Base-by-base conservation (phyloP, 2,797 vertebrate species). In the Hephaestus fuliginosus region DNA sequence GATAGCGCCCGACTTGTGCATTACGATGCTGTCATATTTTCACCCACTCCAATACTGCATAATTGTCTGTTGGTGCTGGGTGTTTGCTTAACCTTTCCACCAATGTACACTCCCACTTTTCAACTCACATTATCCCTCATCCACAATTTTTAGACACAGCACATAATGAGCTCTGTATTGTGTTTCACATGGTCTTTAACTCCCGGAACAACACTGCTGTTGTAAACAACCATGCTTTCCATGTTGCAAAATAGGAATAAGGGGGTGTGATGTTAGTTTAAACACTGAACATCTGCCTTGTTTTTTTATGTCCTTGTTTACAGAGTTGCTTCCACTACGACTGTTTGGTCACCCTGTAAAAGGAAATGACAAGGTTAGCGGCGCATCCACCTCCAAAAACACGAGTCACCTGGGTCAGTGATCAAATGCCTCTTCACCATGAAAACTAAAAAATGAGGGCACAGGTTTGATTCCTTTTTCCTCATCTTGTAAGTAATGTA, bases 1-100 rank as follows among this genome's bases (percentile, higher is more conserved):
- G 28, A 76, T 66, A 66, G 73, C 80, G 62, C 49, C 3, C 63
- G 6, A 75, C 63, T 22, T 30, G 5, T 22, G 12, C 49, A n/a
- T n/a, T 33, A 28, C 2, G 0, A 64, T 18, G 30, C 33, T 22
- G 70, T 74, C 25, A 2, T 33, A 61, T 62, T 43, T 62, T 30
- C 18, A 44, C 36, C 12, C 3, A 22, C 62, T 70, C 15, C 9
- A 12, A 41, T 28, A 57, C 14, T 13, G 13, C 3, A 55, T 74
- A 65, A 68, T 30, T 67, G 49, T 39, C 74, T 69, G 30, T 69
- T 76, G 53, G 43, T 13, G 8, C 41, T 53, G 43, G 63, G 44
- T 71, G 55, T 76, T 85, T 80, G 60, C 52, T 20, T 70, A 78
- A 85, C 70, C 68, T 76, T 84, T 80, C 69, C 62, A 51, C 72